Base-by-base conservation (phyloP, 2,113 vertebrate genomes). In the Brachirus orientalis region DNA sequence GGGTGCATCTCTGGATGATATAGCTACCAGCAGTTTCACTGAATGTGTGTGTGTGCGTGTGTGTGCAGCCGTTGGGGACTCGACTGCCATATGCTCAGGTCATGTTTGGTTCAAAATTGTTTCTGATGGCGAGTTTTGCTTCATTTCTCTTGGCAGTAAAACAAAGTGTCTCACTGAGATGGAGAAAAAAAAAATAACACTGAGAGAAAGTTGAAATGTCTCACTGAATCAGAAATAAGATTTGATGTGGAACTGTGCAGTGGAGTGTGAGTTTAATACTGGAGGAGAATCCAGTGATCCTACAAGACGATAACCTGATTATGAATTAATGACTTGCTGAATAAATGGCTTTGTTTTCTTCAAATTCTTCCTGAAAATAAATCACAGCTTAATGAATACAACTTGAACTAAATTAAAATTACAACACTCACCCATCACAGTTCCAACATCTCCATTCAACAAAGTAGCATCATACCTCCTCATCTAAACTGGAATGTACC, bases 31-130 rank as follows among this genome's bases (percentile, higher is more conserved):
- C 10, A 14, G 52, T 11, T 19, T 1, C 3, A n/a, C 66, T 73
- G 77, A 4, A 35, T 52, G 72, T 6, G 17, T 28, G 63, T 1
- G 6, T 5, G 22, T 28, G 22, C 6, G 28, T 28, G 28, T 28
- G 28, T 8, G 61, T 10, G 56, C 3, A 10, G 58, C 47, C 17
- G 12, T 74, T 16, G 37, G 55, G 28, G 54, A 60, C 67, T 22
- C 20, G 0, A n/a, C 19, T 17, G 45, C 69, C 86, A 69, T 83
- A 84, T 80, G 74, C 47, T 71, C 62, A 10, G 84, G 82, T 82
- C 82, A 65, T 20, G 69, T 75, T 72, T 46, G 50, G 52, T 78
- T 70, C 63, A 50, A 69, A 16, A 8, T 1, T 55, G 61, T 60
- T 65, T 83, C 67, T 73, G 53, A 48, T 69, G 63, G 6, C 62